A percentile compares a stretch with the other conserved stretches of the same genome.
phyloP scores from a whole-genome alignment of 2,797 vertebrate genomes.

The Eulemur coronatus region DNA sequence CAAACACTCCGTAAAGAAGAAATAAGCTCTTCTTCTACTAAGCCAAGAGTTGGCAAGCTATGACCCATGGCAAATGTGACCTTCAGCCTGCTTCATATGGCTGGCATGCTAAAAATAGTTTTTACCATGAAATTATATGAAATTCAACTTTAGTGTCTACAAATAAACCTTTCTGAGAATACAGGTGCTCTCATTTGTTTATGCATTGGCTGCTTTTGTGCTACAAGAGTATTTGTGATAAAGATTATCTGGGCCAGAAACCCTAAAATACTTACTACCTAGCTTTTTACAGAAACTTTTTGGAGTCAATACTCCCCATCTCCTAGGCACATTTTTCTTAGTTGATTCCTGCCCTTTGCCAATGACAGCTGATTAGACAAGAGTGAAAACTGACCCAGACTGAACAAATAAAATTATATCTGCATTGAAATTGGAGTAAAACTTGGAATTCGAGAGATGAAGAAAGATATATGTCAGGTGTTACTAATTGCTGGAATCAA shows the following conservation, averaged over 20 bases:
- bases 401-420: not conserved
- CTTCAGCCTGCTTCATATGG: not conserved
- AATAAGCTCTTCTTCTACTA: not conserved
- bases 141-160: not conserved
- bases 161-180: not conserved
- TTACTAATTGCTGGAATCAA: not conserved
- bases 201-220: not conserved
- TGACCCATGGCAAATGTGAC: not conserved
- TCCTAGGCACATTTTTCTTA: not conserved
- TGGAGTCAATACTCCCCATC: not conserved
- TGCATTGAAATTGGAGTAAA: not conserved
- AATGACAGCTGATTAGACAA: not conserved
- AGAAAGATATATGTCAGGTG: not conserved
- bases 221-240: not conserved
- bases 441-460: not conserved
- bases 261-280: not conserved
- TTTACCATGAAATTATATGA: not conserved
- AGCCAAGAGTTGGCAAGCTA: not conserved
- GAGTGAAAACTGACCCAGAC: not conserved
- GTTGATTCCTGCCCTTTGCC: not conserved
- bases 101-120: not conserved
- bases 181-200: not conserved
- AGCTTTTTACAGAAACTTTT: not conserved
- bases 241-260: not conserved
- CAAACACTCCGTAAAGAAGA: not conserved